Conservation (phyloP, 2,888 invertebrate genomes). For the Cryptocheilus praepositus region DNA sequence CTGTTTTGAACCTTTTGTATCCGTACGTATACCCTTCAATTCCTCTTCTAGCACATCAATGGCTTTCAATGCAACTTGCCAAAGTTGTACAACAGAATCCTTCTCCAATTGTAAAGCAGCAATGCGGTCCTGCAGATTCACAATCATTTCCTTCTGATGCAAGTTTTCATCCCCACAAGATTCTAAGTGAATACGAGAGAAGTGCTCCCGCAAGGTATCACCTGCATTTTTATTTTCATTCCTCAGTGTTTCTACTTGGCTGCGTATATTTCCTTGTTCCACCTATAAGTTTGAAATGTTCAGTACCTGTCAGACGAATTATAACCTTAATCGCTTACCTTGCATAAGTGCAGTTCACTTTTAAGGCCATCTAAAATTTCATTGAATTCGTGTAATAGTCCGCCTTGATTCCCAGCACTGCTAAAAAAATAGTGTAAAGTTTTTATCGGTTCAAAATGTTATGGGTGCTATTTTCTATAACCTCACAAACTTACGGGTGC, state of each 20-base stretch:
- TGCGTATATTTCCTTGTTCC: slow-evolving; percentile 63
- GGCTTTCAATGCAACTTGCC: slow-evolving; percentile 82
- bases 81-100: slow-evolving; percentile 80
- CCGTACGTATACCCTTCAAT: slow-evolving; percentile 75
- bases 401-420: slow-evolving; percentile 46
- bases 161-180: slow-evolving; percentile 40
- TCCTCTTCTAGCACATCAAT: slow-evolving; percentile 82
- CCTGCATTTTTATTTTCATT: slow-evolving; percentile 55
- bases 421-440: no score
- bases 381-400: slow-evolving; percentile 59
- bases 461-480: no score
- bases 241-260: slow-evolving; percentile 55
- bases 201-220: slow-evolving; percentile 52
- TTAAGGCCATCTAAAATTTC: slow-evolving; percentile 55
- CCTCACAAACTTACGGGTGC: no score
- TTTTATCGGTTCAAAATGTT: no score
- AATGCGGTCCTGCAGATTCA: slow-evolving; percentile 66
- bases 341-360: slow-evolving; percentile 62
- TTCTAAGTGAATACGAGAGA: slow-evolving; percentile 52
- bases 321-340: slow-evolving; percentile 48
- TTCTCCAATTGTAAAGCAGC: slow-evolving; percentile 77
- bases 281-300: slow-evolving; percentile 49
- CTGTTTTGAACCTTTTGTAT: slow-evolving; percentile 51
- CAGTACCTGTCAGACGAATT: slow-evolving; percentile 1
- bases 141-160: slow-evolving; percentile 50